phyloP scores from a whole-genome alignment of 2,113 vertebrate species.

The Cyprinodon variegatus region DNA sequence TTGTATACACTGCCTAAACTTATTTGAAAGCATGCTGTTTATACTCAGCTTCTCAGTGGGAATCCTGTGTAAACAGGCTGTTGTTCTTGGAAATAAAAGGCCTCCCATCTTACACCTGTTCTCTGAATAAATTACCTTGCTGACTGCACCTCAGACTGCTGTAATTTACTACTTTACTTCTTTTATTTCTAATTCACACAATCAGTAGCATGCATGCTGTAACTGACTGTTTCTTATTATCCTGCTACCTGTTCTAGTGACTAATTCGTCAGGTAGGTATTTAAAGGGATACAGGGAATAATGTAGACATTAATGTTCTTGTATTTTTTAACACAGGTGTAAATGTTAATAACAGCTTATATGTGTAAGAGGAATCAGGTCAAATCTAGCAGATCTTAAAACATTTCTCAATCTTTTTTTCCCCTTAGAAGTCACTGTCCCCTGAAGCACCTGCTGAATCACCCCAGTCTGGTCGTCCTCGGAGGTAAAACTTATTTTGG shows the following conservation, averaged over 20 bases:
- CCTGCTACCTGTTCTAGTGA: not conserved
- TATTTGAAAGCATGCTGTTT: too few relatives aligned
- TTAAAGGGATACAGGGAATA: not conserved
- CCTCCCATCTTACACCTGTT: not conserved
- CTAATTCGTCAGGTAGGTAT: not conserved
- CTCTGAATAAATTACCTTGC: not conserved
- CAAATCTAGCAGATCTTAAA: too few relatives aligned
- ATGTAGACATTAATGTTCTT: not conserved
- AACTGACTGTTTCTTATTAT: not conserved
- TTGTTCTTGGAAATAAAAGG: too few relatives aligned
- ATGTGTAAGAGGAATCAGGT: too few relatives aligned
- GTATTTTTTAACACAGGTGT: too few relatives aligned
- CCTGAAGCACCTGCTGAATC: slow-evolving; percentile 21
- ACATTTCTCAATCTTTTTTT: not conserved
- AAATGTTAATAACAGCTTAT: too few relatives aligned
- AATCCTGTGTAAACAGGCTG: too few relatives aligned
- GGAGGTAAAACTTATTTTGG: slow-evolving; percentile 45
- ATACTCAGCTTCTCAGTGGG: too few relatives aligned
- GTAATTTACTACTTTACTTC: not conserved
- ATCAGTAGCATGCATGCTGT: not conserved
- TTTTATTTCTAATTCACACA: not conserved
- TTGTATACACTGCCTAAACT: too few relatives aligned
- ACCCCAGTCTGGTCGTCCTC: not conserved
- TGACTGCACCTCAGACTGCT: not conserved
- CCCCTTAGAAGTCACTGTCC: slow-evolving; percentile 41